phyloP scores from a whole-genome alignment of 2,797 vertebrate genomes.

The Eulemur mongoz region DNA sequence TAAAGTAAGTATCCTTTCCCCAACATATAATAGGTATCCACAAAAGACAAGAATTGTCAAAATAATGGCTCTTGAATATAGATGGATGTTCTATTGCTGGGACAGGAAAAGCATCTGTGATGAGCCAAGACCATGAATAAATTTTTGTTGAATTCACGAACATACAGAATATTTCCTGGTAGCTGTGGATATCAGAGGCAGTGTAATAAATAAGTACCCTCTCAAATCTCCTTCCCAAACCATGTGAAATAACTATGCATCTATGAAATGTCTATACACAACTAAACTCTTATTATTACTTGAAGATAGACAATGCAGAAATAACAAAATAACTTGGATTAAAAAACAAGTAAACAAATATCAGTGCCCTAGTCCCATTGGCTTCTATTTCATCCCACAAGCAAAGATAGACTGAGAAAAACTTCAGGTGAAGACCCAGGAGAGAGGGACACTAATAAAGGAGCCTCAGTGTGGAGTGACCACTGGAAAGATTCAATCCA shows the following conservation, averaged over 20 bases:
- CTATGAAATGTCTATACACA: neutral
- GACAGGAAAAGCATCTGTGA: neutral
- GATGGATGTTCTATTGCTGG: neutral
- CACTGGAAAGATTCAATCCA: neutral
- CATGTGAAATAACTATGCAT: neutral
- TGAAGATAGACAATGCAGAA: neutral
- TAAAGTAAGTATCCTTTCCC: neutral
- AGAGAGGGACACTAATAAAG: neutral
- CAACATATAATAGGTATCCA: neutral
- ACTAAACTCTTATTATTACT: neutral
- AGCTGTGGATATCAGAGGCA: neutral
- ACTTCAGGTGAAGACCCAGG: neutral
- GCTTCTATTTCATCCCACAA: neutral
- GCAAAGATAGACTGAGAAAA: neutral
- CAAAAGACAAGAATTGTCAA: neutral
- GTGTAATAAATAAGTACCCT: neutral
- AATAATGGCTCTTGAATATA: neutral
- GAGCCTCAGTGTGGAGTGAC: neutral
- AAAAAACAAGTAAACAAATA: neutral
- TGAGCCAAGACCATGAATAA: neutral
- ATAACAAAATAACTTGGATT: neutral
- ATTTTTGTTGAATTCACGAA: neutral
- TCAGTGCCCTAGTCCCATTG: neutral
- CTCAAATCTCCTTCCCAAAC: neutral
- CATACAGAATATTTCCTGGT: neutral